A percentile compares a stretch with the other conserved stretches of the same genome.
Evolutionary conservation across 2,113 vertebrate species (phyloP).

Genomic region (Heterotis niloticus): DNA sequence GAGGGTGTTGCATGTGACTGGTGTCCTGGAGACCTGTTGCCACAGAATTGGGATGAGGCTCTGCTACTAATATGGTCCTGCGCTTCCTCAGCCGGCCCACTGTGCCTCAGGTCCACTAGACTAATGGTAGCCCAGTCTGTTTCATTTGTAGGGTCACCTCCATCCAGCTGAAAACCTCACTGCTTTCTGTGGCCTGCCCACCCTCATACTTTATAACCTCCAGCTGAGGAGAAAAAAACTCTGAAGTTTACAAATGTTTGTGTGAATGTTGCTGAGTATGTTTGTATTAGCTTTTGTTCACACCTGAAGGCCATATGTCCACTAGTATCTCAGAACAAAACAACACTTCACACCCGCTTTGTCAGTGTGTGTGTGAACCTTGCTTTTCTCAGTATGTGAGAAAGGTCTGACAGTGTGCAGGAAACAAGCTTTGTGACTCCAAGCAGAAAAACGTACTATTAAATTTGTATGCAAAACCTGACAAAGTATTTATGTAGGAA

Average conservation of each 20-base stretch:
- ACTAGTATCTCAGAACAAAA: too few species aligned
- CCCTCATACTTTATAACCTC: not conserved
- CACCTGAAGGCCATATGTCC: not conserved
- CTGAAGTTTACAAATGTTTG: not conserved
- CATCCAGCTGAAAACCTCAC: not conserved
- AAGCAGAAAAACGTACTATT: not conserved
- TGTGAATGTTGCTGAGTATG: not conserved
- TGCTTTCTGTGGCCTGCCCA: too few species aligned
- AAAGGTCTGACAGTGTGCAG: not conserved
- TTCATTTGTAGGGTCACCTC: not conserved
- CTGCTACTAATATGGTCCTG: not conserved
- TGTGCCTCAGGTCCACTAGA: not conserved
- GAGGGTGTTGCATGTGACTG: not conserved
- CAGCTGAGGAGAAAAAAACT: not conserved
- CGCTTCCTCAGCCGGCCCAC: not conserved
- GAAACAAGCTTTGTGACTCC: not conserved
- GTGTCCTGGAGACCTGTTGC: not conserved
- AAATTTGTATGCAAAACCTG: too few species aligned
- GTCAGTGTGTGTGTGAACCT: not conserved
- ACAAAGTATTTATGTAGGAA: too few species aligned
- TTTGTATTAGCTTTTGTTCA: not conserved
- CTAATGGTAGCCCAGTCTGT: not conserved
- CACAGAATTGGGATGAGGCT: not conserved
- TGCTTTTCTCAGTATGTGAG: not conserved
- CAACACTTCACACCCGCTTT: not conserved